Evolutionary conservation across 2,113 vertebrate species (phyloP).

Genomic region (Crotalus helleri): DNA sequence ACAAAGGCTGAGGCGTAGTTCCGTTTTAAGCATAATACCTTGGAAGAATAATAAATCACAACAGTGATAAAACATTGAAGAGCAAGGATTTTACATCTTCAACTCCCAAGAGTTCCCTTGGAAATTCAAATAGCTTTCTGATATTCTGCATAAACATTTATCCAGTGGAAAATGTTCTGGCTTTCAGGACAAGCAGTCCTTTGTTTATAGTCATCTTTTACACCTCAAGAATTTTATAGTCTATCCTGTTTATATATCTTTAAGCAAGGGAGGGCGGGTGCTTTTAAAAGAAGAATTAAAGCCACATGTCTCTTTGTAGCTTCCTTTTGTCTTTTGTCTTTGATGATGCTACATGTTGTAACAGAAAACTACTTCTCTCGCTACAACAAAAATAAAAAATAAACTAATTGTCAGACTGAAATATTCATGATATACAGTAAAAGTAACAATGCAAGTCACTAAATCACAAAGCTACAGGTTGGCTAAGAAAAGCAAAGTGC

Average conservation of each 20-base stretch:
- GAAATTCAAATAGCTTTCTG: slow-evolving; percentile 8
- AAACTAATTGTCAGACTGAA: background rate
- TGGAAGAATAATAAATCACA: background rate
- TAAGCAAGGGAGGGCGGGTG: background rate
- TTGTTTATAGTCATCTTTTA: slow-evolving; percentile 19
- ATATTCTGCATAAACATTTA: slow-evolving; percentile 28
- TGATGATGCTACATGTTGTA: background rate
- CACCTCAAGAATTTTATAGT: slow-evolving; percentile 29
- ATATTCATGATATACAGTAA: background rate
- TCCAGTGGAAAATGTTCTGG: background rate
- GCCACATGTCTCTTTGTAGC: background rate
- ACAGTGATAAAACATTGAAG: background rate
- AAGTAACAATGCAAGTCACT: background rate
- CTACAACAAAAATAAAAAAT: background rate
- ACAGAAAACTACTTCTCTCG: background rate
- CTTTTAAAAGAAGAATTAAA: slow-evolving; percentile 10
- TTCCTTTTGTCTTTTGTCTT: slow-evolving; percentile 10
- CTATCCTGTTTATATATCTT: slow-evolving; percentile 47
- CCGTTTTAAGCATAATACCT: background rate
- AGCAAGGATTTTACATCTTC: background rate
- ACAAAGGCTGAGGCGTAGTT: background rate
- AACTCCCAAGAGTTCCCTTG: slow-evolving; percentile 13
- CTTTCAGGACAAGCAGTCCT: slow-evolving; percentile 8
- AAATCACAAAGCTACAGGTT: background rate
- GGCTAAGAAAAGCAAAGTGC: background rate